Base-by-base conservation (phyloP, 1,140 invertebrate species). In the Leptestheria dahalacensis region DNA sequence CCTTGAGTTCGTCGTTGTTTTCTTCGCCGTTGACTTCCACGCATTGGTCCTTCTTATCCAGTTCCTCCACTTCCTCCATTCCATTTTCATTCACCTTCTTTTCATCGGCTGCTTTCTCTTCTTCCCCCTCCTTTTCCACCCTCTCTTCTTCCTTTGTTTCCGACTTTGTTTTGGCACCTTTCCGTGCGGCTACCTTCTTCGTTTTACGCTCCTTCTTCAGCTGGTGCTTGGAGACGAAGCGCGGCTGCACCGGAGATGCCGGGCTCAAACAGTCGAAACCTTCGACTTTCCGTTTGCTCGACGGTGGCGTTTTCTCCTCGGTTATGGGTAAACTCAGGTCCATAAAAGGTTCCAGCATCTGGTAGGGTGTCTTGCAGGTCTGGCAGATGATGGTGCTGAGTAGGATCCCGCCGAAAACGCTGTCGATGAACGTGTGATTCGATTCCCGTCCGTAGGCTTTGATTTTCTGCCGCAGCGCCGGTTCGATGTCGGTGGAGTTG, bases 301-400 rank as follows among this genome's bases (percentile, higher is more conserved):
- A 15, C 11, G 61, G 47, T 3, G 33, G 28, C 6, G 71, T 71
- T 70, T 76, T 76, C 64, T 78, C 74, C 65, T 77, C 81, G 47
- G 80, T 82, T 9, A 97, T 82, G 0, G 94, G 91, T 55, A 98
- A 73, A 63, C 91, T 95, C 55, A 98, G 76, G 75, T 99, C 94
- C 54, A 97, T 75, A 71, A 98, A 97, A 64, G 86, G 85, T 72
- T 98, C 95, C 60, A 85, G 84, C 15, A 88, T 78, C 66, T 88
- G 83, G 0, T 89, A 93, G 6, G 83, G 79, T 73, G 91, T 80
- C 57, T 83, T 76, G 70, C 94, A 97, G 53, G 90, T 85, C 66
- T 91, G 81, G 72, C 93, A 97, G 58, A 88, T 79, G 23, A 96
- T 74, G 0, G 86, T 93, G 23, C 88, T 94, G 1, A 95, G 84